Conservation (phyloP, 2,797 vertebrate genomes). For the Peromyscus aztecus region DNA sequence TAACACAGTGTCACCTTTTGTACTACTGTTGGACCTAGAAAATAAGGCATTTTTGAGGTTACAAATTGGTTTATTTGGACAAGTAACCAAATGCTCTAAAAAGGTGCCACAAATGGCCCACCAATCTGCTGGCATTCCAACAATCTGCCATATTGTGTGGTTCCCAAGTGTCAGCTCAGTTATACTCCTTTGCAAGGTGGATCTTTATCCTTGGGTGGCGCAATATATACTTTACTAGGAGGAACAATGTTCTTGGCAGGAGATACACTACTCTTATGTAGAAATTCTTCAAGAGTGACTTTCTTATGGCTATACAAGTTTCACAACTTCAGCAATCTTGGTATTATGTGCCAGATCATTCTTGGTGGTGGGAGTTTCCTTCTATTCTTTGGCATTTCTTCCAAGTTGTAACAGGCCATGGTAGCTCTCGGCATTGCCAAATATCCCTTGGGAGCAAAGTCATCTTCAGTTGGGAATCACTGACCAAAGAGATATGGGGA, state of each 20-base stretch:
- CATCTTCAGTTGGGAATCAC: background rate
- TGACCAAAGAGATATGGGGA: background rate
- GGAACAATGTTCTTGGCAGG: background rate
- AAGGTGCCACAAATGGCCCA: background rate
- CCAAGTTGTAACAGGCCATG: background rate
- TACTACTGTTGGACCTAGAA: background rate
- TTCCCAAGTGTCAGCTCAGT: background rate
- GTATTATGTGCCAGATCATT: background rate
- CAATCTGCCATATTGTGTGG: background rate
- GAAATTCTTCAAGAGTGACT: slow-evolving; percentile 1
- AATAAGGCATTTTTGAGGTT: background rate
- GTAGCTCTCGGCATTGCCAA: background rate
- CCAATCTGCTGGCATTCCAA: background rate
- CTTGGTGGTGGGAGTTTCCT: background rate
- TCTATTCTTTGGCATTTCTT: background rate
- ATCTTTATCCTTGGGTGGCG: background rate
- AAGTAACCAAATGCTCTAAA: slow-evolving; percentile 2
- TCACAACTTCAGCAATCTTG: background rate
- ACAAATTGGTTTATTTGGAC: background rate
- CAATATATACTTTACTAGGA: background rate
- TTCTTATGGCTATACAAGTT: background rate
- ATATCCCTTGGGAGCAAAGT: background rate
- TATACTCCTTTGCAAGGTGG: background rate
- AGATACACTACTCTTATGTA: background rate
- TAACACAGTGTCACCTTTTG: background rate